These are phyloP conservation scores for Erebia aethiops DNA, from an alignment of 2,888 invertebrate genomes.

Conservation along the genomic window DNA sequence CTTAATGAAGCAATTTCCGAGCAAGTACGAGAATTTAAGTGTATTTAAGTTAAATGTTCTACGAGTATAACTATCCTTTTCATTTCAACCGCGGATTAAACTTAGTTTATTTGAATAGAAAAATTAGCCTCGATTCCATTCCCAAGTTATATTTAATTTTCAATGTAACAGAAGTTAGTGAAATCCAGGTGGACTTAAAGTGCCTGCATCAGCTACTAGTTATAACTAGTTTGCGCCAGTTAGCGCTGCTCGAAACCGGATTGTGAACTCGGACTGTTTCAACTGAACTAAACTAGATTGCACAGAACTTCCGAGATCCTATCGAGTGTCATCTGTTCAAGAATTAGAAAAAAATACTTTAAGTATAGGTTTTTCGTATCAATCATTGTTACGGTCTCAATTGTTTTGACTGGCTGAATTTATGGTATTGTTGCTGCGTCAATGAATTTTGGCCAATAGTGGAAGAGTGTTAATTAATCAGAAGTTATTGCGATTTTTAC, in stretches of 20 bases:
- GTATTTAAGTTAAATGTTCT: too few relatives aligned
- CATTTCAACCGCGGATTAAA: not conserved
- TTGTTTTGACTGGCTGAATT: too few relatives aligned
- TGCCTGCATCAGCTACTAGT: constrained; percentile 45
- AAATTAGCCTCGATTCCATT: not conserved
- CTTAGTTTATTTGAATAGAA: not conserved
- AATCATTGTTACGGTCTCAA: too few relatives aligned
- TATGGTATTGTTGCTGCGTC: too few relatives aligned
- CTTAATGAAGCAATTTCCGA: too few relatives aligned
- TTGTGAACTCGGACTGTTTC: constrained; percentile 24
- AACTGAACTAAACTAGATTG: constrained; percentile 6
- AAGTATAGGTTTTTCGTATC: too few relatives aligned
- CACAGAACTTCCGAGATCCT: constrained; percentile 8
- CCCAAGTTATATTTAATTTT: constrained; percentile 19
- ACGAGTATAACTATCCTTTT: not conserved
- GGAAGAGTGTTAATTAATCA: too few relatives aligned
- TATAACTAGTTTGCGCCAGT: constrained; percentile 54
- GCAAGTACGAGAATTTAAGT: too few relatives aligned
- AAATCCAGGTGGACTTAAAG: constrained; percentile 33
- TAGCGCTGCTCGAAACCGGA: constrained; percentile 43
- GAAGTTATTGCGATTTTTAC: too few relatives aligned
- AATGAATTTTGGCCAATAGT: too few relatives aligned
- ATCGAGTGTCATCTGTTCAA: constrained; percentile 10
- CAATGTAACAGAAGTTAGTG: constrained; percentile 21
- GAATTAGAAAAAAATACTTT: too few relatives aligned